Conservation (phyloP, 2,888 invertebrate species). For the Harpagoxenus sublaevis region DNA sequence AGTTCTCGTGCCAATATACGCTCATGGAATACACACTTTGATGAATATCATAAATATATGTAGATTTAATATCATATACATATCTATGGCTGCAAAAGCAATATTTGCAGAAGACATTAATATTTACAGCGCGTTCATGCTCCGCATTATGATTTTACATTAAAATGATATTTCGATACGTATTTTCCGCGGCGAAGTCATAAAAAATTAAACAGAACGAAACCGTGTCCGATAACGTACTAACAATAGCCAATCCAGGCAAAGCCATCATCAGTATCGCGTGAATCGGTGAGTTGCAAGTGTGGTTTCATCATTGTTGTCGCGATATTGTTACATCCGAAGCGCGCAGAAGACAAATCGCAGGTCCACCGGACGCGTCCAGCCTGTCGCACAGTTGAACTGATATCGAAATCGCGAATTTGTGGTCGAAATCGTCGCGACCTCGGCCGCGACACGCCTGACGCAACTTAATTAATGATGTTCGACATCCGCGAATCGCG, state of each 20-base stretch:
- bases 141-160: slow-evolving; percentile 25
- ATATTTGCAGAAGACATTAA: slow-evolving; percentile 33
- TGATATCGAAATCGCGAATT: background rate
- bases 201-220: background rate
- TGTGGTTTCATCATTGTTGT: background rate
- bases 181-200: background rate
- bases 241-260: background rate
- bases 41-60: slow-evolving; percentile 42
- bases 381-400: background rate
- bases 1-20: background rate
- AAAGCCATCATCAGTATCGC: background rate
- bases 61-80: slow-evolving; percentile 13
- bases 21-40: background rate
- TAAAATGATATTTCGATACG: slow-evolving; percentile 5
- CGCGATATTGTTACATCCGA: background rate
- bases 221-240: background rate
- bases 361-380: background rate
- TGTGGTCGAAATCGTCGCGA: slow-evolving; percentile 9
- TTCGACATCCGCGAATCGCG: slow-evolving; percentile 43
- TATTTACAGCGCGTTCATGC: slow-evolving; percentile 23
- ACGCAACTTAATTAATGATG: slow-evolving; percentile 47
- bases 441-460: slow-evolving; percentile 16
- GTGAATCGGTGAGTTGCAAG: too few relatives aligned
- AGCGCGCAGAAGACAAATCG: slow-evolving; percentile 32
- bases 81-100: background rate